Base-by-base conservation (phyloP, 2,113 vertebrate species). In the Chinchilla lanigera region DNA sequence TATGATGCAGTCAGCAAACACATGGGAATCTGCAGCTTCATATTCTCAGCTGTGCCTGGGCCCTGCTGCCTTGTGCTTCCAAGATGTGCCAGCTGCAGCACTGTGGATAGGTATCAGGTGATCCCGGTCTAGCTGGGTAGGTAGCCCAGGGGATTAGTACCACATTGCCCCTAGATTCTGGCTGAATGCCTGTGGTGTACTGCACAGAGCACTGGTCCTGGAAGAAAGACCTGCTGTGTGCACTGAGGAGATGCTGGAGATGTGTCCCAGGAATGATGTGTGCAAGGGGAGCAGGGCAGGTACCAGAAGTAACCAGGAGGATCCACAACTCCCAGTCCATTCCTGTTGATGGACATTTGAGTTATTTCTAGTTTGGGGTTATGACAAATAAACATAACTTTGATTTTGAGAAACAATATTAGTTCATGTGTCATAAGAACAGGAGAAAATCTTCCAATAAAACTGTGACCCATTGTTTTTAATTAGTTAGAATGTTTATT, bases 341-440 rank as follows among this genome's bases (percentile, higher is more conserved):
- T 78, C 30, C 47, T 80, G 17, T 17, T 75, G 38, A 71, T 63
- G 44, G 56, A 30, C 41, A 3, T 61, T 67, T 85, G 84, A 47
- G 17, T 81, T 69, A 58, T 83, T 82, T 78, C 47, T 41, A 33
- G 77, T 50, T 52, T 80, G 24, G 30, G 47, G 7, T 80, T 52
- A 35, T 77, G 22, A 47, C 24, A 17, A 54, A 69, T 86, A 87
- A 71, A 67, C 2, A 13, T 50, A 41, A 41, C 38, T 26, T 9
- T 87, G 6, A 44, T 65, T 78, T 94, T 87, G 50, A 90, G 61
- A 95, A 73, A 30, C 28, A 65, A 50, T 38, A 30, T 77, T 93
- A 54, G n/a, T 95, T 56, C 54, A 54, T 67, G 63, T 90, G 50
- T 81, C 30, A 20, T 81, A 56, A 93, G 90, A 91, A 91, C 52